A percentile compares a stretch with the other conserved stretches of the same genome.
Evolutionary conservation across 2,113 vertebrate genomes (phyloP).

Genomic region (Furnarius figulus): DNA sequence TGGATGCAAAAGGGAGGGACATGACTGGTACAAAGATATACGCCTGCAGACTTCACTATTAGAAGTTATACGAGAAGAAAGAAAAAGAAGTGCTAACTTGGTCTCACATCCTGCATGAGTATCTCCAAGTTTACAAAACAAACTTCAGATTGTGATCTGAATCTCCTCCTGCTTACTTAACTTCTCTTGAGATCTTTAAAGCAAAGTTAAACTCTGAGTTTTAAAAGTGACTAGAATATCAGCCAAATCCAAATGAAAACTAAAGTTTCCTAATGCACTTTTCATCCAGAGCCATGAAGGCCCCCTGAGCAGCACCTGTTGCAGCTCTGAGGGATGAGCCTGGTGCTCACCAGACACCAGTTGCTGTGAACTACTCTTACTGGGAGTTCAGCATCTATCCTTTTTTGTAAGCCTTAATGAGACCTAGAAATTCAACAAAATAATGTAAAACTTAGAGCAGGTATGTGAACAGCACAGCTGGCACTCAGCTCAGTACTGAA

Average conservation of each 20-base stretch:
- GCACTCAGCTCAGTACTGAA: background rate
- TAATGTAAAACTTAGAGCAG: background rate
- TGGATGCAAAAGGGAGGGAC: background rate
- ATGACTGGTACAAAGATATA: background rate
- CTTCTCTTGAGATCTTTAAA: background rate
- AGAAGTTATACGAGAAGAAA: background rate
- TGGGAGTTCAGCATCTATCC: background rate
- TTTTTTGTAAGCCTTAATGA: background rate
- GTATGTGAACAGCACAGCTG: background rate
- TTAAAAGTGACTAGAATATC: background rate
- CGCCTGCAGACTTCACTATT: background rate
- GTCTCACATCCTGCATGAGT: background rate
- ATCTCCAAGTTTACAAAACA: background rate
- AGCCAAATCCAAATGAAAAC: background rate
- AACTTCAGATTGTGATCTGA: background rate
- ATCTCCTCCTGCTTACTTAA: background rate
- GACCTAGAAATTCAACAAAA: background rate
- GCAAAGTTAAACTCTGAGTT: background rate
- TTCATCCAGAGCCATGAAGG: background rate
- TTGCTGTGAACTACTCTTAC: background rate
- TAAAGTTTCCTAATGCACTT: background rate
- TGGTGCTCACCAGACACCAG: background rate
- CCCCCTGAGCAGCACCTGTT: background rate
- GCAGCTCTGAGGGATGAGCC: background rate
- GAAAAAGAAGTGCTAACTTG: background rate